These are phyloP conservation scores for Merops nubicus DNA, from an alignment of 2,113 vertebrate species.

Conservation along the genomic window DNA sequence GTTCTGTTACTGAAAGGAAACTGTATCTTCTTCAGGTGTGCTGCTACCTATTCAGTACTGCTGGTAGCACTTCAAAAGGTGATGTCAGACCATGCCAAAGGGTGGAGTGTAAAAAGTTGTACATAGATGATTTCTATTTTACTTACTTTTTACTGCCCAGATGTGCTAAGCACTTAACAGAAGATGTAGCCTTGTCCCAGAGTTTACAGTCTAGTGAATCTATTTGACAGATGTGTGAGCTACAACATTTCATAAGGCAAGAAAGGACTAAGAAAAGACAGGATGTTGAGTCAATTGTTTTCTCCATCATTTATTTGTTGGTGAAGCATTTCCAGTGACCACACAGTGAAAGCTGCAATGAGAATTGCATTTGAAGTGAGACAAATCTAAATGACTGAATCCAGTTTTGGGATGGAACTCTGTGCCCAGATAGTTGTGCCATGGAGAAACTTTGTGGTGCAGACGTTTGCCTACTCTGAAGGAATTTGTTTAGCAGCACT, in stretches of 20 bases:
- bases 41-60: not conserved
- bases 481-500: not conserved
- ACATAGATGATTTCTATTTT: not conserved
- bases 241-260: conserved; percentile 24
- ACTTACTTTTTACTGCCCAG: not conserved
- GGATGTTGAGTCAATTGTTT: not conserved
- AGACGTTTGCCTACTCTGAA: not conserved
- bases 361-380: not conserved
- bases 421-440: not conserved
- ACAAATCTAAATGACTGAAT: not conserved
- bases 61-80: not conserved
- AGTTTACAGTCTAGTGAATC: not conserved
- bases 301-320: not conserved
- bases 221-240: conserved; percentile 16
- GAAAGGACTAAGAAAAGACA: conserved; percentile 8
- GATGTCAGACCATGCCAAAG: not conserved
- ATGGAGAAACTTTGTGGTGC: not conserved
- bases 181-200: not conserved
- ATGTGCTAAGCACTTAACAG: not conserved
- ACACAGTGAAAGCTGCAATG: not conserved
- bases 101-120: not conserved
- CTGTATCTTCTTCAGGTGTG: not conserved
- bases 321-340: not conserved
- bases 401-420: not conserved
- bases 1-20: not conserved